Base-by-base conservation (phyloP, 1,140 invertebrate species). In the Heliconius melpomene region DNA sequence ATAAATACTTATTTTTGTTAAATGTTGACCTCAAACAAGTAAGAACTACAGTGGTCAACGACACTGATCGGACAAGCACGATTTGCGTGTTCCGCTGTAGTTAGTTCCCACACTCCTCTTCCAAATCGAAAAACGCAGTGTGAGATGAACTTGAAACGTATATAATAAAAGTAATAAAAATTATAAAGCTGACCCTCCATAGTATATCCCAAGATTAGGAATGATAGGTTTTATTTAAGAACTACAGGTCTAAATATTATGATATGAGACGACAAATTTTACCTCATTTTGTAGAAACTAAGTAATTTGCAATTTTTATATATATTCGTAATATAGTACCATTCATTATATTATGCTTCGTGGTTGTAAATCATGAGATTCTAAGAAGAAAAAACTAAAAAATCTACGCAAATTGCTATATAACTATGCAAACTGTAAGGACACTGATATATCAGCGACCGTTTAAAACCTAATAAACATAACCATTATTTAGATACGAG, bases 41-140 rank as follows among this genome's bases (percentile, higher is more conserved):
- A 66, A 66, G 23, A 66, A 66, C 9, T 66, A 23, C 57, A 66
- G 23, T 66, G 60, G 60, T 66, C 60, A 66, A 29, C 29, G 60
- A 66, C 60, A 66, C 60, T 66, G 60, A 66, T 66, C 60, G 60
- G 60, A 66, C 60, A 66, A 23, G 60, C 60, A 66, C 60, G 60
- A 66, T 66, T 66, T 66, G 60, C 60, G 60, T 66, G 60, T 66
- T 66, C 60, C 60, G 8, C 60, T 66, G 60, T 66, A 66, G 60
- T 66, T 66, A 66, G 60, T 66, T 66, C 54, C 54, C 54, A 66
- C 23, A 66, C 60, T 66, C 8, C 11, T 66, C 57, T 23, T 23
- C 26, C 23, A 66, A 66, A 66, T 66, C 60, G 60, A n/a, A 26
- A n/a, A 66, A 66, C 23, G 60, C 60, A 23, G 60, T 66, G 60